These are phyloP conservation scores for Bos javanicus DNA, from an alignment of 2,113 vertebrate species.

Conservation along the genomic window DNA sequence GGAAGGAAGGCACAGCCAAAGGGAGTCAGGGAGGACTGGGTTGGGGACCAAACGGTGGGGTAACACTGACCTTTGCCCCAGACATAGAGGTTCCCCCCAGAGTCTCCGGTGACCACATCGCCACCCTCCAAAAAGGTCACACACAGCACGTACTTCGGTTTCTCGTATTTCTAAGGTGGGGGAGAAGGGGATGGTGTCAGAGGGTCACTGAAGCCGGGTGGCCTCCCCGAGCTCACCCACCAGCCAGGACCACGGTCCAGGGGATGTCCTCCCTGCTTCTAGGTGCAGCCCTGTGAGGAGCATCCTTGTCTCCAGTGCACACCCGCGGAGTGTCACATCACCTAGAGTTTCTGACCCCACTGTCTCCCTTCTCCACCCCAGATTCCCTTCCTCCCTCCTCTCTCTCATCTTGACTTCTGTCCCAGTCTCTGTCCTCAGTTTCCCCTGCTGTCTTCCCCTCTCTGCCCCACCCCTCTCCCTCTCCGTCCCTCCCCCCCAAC, in stretches of 20 bases:
- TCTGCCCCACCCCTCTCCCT: background rate
- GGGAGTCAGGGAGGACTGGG: background rate
- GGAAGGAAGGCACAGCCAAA: background rate
- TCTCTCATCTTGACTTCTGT: background rate
- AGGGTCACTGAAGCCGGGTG: background rate
- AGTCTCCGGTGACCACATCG: constrained; percentile 93
- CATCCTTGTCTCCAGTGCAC: background rate
- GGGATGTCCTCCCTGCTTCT: background rate
- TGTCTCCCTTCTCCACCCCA: background rate
- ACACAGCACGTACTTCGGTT: constrained; percentile 92
- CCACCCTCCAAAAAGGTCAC: constrained; percentile 92
- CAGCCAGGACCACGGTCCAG: rapidly evolving
- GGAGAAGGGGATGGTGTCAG: background rate
- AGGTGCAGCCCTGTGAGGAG: background rate
- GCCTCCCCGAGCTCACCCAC: background rate
- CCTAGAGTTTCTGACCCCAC: background rate
- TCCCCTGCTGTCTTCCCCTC: background rate
- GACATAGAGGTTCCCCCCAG: constrained; percentile 91
- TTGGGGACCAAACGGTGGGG: background rate
- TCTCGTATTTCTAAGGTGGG: constrained; percentile 90
- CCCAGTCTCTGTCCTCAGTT: background rate
- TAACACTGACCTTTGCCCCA: constrained; percentile 91
- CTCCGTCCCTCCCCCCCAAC: background rate
- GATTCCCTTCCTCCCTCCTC: background rate
- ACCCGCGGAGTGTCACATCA: rapidly evolving